Conservation (phyloP, 2,797 vertebrate genomes). For the Crenichthys baileyi region DNA sequence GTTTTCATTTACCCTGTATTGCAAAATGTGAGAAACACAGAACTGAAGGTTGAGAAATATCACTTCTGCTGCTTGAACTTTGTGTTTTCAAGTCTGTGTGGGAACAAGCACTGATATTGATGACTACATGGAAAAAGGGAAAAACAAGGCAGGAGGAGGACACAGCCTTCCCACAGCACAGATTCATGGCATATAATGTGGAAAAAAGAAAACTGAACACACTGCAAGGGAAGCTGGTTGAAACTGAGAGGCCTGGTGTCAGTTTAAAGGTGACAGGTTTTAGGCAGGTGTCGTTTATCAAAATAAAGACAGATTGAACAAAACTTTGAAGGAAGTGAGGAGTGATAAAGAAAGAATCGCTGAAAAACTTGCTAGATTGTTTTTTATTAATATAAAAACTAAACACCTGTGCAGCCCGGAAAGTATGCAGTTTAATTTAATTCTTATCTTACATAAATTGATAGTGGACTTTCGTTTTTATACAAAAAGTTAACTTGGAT, state of each 20-base stretch:
- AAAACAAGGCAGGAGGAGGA: constrained; percentile 44
- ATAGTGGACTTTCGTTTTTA: neutral
- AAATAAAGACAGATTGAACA: neutral
- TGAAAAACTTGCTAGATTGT: neutral
- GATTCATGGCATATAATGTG: constrained; percentile 21
- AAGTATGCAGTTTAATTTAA: too few relatives aligned
- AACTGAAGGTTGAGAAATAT: constrained; percentile 50
- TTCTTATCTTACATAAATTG: neutral
- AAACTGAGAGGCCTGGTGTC: constrained; percentile 20
- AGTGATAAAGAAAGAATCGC: neutral
- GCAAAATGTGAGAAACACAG: constrained; percentile 70
- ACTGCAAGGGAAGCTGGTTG: constrained; percentile 18
- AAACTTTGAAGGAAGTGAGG: neutral
- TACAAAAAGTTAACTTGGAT: neutral
- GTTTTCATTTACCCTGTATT: constrained; percentile 33
- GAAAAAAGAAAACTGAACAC: constrained; percentile 45
- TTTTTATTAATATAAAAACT: neutral
- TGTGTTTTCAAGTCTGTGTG: constrained; percentile 56
- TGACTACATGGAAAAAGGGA: constrained; percentile 69
- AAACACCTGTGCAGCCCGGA: too few relatives aligned
- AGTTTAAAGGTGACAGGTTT: constrained; percentile 12
- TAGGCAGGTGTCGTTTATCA: neutral
- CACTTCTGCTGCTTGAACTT: constrained; percentile 38
- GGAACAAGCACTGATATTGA: constrained; percentile 57
- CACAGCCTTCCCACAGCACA: constrained; percentile 31